These are phyloP conservation scores for Vimba vimba DNA, from an alignment of 2,113 vertebrate genomes.

Conservation along the genomic window DNA sequence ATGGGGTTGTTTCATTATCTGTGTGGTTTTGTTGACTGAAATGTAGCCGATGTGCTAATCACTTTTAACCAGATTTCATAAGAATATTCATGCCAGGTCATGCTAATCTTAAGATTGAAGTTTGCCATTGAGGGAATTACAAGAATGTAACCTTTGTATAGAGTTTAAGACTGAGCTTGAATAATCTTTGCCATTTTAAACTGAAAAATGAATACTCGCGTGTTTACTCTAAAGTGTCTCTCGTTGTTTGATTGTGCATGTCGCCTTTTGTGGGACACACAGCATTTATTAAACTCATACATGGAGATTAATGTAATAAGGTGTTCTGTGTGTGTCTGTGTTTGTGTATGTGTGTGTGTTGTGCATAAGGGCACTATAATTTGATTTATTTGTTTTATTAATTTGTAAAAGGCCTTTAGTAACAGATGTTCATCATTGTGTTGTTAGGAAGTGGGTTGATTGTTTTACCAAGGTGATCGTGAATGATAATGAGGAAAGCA, in stretches of 20 bases:
- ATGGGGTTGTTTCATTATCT: background rate
- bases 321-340: background rate
- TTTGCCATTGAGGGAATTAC: background rate
- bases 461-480: background rate
- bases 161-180: background rate
- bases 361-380: conserved; percentile 3
- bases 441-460: background rate
- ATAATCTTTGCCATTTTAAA: background rate
- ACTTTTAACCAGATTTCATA: conserved; percentile 35
- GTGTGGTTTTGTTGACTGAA: background rate
- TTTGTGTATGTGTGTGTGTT: background rate
- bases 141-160: conserved; percentile 16
- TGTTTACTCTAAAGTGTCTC: background rate
- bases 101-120: background rate
- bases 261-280: background rate
- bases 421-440: background rate
- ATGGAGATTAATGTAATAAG: background rate
- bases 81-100: background rate
- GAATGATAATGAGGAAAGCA: background rate
- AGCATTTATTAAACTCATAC: background rate
- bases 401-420: conserved; percentile 3
- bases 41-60: background rate
- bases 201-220: background rate
- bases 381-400: conserved; percentile 1
- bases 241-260: background rate